phyloP scores from a whole-genome alignment of 2,113 vertebrate genomes.

The Puma concolor region DNA sequence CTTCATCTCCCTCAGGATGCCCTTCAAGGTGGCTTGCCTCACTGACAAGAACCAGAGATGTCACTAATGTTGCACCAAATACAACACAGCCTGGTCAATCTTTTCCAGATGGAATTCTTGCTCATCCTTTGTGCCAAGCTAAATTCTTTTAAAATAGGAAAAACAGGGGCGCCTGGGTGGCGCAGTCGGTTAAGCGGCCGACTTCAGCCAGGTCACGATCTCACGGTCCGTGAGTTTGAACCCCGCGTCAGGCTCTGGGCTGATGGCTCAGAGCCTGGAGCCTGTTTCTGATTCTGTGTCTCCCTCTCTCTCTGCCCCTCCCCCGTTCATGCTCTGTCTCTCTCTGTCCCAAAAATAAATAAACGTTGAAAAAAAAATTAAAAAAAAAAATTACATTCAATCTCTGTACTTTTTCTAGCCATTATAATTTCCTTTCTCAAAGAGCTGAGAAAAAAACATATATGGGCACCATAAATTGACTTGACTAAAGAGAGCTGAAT shows the following conservation, averaged over 20 bases:
- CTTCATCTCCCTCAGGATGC: neutral
- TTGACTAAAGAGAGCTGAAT: neutral
- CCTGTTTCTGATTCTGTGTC: too few relatives aligned
- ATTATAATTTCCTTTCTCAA: conserved; percentile 47
- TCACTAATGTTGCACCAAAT: neutral
- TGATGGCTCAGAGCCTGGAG: too few relatives aligned
- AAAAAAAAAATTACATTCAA: neutral
- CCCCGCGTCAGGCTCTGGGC: too few relatives aligned
- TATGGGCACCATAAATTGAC: neutral
- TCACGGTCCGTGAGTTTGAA: too few relatives aligned
- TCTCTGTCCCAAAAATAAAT: too few relatives aligned
- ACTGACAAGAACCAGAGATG: neutral
- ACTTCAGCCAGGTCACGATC: too few relatives aligned
- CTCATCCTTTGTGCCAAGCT: neutral
- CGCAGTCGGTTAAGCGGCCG: too few relatives aligned
- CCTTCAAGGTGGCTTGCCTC: neutral
- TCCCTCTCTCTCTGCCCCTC: too few relatives aligned
- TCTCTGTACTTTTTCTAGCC: neutral
- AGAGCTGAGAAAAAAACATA: neutral
- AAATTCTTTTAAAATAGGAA: neutral
- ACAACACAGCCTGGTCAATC: neutral
- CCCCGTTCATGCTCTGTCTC: too few relatives aligned
- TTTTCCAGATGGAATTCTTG: neutral
- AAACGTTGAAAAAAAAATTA: too few relatives aligned
- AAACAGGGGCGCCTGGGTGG: neutral